phyloP scores from a whole-genome alignment of 2,888 invertebrate species.

The Stenolophus ochropezus region DNA sequence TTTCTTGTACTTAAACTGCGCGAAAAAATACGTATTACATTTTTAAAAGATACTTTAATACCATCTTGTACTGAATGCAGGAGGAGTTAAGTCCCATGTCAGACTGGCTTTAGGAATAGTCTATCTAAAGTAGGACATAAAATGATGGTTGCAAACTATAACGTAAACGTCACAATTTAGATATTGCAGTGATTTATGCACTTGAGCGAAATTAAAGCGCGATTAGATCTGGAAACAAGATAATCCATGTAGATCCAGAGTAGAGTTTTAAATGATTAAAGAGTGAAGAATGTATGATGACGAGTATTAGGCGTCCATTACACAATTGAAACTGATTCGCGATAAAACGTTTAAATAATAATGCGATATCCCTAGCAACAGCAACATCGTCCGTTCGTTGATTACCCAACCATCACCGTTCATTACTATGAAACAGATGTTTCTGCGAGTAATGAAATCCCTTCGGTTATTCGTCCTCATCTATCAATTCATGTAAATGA shows the following conservation, averaged over 20 bases:
- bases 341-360: conserved; percentile 38
- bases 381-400: background rate
- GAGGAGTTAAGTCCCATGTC: no score
- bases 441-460: conserved; percentile 32
- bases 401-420: conserved; percentile 35
- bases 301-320: background rate
- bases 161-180: background rate
- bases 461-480: conserved; percentile 41
- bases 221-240: background rate
- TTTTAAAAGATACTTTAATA: no score
- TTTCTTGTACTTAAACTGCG: no score
- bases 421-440: conserved; percentile 47
- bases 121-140: background rate
- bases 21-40: no score
- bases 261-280: background rate
- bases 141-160: background rate
- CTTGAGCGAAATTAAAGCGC: background rate
- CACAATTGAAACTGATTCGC: background rate
- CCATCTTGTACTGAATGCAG: no score
- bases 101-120: no score
- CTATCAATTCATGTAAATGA: conserved; percentile 40
- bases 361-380: background rate
- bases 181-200: background rate
- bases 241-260: background rate
- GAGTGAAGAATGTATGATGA: background rate